These are phyloP conservation scores for Dermatophagoides farinae DNA, from an alignment of 1,140 invertebrate genomes.

Conservation along the genomic window DNA sequence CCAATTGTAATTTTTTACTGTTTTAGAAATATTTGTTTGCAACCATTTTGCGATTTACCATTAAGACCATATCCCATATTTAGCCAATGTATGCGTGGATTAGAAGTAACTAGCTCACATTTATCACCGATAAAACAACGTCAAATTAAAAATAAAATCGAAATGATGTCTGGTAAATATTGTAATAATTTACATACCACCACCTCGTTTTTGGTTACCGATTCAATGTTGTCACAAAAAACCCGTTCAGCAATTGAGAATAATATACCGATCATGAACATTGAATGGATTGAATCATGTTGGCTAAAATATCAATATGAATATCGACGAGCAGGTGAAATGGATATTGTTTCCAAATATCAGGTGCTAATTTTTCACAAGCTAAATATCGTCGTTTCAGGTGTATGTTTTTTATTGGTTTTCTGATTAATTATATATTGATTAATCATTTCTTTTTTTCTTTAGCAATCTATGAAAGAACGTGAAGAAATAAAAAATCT, in stretches of 20 bases:
- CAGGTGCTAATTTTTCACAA: not conserved
- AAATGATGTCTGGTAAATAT: conserved; percentile 3
- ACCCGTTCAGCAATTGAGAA: not conserved
- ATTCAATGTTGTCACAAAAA: not conserved
- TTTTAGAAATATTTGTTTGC: not conserved
- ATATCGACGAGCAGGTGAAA: not conserved
- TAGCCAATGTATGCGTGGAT: conserved; percentile 7
- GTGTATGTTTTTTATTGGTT: too few species aligned
- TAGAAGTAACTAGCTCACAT: not conserved
- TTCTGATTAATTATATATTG: too few species aligned
- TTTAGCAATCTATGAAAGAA: not conserved
- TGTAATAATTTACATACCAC: not conserved
- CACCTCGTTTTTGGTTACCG: conserved; percentile 6
- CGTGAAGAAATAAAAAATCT: not conserved
- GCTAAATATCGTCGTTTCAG: not conserved
- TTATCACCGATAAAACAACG: not conserved
- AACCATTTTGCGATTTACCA: not conserved
- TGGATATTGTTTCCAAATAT: conserved; percentile 8
- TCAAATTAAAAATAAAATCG: not conserved
- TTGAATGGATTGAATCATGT: not conserved
- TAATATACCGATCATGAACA: not conserved
- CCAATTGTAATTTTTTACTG: not conserved
- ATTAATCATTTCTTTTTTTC: not conserved
- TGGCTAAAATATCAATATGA: not conserved
- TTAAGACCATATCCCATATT: not conserved